Evolutionary conservation across 1,140 invertebrate species (phyloP), one percentile per base, ranked within the genome.

Genomic region (Xylocopa sonorina): DNA sequence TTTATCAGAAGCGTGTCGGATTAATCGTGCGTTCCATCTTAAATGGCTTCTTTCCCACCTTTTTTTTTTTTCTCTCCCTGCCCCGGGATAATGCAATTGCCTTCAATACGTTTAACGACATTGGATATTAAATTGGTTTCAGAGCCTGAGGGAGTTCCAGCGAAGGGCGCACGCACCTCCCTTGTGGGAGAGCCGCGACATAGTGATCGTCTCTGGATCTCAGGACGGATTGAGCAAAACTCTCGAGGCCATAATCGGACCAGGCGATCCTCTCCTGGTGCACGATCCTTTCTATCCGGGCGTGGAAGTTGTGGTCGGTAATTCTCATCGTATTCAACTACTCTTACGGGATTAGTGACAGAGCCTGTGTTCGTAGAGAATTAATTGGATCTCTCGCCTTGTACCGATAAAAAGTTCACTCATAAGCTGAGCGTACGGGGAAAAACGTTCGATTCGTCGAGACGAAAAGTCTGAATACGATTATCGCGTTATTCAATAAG

Each of bases 141-240:
- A 92, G 67, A 93, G 93, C 74, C 88, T 97, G 38, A 94, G 95
- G 80, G 91, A 94, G 38, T 94, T 96, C 79, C 96, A 96, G 84
- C 90, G 94, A 67, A 92, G 92, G 71, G 88, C 95, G 60, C 96
- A 97, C 87, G 93, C 94, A 4, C 95, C 96, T 3, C 96, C 96
- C 16, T 91, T 94, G 4, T 95, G 95, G 92, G 92, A 94, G 24
- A 92, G 94, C 1, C 93, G 93, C 1, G 95, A 96, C 68, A 87
- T 96, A 9, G 89, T 96, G 41, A 93, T 97, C 16, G 96, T 96
- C 1, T 94, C 94, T 78, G 97, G 96, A 16, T 94, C 95, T 64
- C 96, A 97, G 90, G 96, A 97, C 92, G 96, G 95, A 16, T 94
- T 97, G 76, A 96, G 95, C 90, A 96, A 96, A 91, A 94, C 94